Conservation (phyloP, 2,888 invertebrate species). For the Oligia latruncula region DNA sequence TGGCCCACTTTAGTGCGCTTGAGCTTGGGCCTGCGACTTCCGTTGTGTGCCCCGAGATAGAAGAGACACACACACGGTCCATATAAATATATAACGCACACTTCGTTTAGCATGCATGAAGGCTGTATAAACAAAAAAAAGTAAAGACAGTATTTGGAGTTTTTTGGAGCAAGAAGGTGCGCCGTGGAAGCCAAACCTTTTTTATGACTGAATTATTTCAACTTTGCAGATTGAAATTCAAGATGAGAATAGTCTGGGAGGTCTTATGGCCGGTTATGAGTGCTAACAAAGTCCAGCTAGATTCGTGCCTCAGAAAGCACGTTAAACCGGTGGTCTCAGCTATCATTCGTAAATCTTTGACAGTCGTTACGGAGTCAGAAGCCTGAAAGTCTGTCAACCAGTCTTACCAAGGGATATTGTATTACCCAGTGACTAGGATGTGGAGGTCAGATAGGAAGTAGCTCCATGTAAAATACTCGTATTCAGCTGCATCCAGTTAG, state of each 20-base stretch:
- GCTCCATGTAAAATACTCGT: not conserved
- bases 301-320: not conserved
- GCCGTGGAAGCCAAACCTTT: not conserved
- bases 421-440: not conserved
- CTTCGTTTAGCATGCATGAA: slow-evolving; percentile 31
- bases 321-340: not conserved
- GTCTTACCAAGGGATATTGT: not conserved
- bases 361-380: not conserved
- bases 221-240: slow-evolving; percentile 11
- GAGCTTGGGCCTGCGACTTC: slow-evolving; percentile 74
- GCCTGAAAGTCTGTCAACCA: not conserved
- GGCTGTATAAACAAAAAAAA: slow-evolving; percentile 35
- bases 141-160: slow-evolving; percentile 2
- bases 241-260: not conserved
- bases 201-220: not conserved
- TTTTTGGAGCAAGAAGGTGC: slow-evolving; percentile 27
- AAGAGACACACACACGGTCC: slow-evolving; percentile 46
- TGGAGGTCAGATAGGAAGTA: not conserved
- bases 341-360: not conserved
- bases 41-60: slow-evolving; percentile 69
- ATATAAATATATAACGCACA: slow-evolving; percentile 24
- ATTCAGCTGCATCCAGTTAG: not conserved
- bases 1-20: slow-evolving; percentile 78
- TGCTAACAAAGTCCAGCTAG: not conserved
- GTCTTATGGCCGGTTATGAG: not conserved